Percentiles rank a stretch among this genome's conserved stretches.
phyloP scores from a whole-genome alignment of 37 sponge, comb jelly and placozoan genomes.

The Oscarella lobularis region DNA sequence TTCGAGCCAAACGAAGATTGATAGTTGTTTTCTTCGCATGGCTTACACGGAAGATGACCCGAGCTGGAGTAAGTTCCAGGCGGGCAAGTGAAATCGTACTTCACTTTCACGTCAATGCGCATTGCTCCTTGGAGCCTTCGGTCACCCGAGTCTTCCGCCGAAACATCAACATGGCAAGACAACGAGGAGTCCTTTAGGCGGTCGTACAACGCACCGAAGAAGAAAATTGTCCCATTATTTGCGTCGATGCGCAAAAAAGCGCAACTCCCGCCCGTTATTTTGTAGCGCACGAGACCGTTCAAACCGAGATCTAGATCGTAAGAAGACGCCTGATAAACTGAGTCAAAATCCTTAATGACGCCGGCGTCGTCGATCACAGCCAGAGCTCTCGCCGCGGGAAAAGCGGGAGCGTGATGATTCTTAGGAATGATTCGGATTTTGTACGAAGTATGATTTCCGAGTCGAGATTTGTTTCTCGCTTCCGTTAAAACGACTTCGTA shows the following conservation, averaged over 20 bases:
- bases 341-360: neutral
- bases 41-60: too few relatives aligned
- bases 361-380: neutral
- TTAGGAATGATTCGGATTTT: neutral
- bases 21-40: too few relatives aligned
- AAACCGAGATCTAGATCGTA: conserved; percentile 1
- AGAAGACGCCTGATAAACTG: neutral
- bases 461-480: neutral
- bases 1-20: too few relatives aligned
- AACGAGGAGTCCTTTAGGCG: too few relatives aligned
- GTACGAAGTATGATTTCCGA: neutral
- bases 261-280: neutral
- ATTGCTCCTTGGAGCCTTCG: neutral
- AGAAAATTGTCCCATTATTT: neutral
- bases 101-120: neutral
- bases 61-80: neutral
- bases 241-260: neutral
- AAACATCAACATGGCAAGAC: neutral
- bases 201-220: neutral
- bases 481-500: neutral
- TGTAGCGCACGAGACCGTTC: neutral
- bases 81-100: neutral
- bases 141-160: neutral
- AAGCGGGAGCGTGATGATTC: conserved; percentile 3
- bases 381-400: neutral